These are phyloP conservation scores for Conger conger DNA, from an alignment of 2,113 vertebrate genomes.

Conservation along the genomic window DNA sequence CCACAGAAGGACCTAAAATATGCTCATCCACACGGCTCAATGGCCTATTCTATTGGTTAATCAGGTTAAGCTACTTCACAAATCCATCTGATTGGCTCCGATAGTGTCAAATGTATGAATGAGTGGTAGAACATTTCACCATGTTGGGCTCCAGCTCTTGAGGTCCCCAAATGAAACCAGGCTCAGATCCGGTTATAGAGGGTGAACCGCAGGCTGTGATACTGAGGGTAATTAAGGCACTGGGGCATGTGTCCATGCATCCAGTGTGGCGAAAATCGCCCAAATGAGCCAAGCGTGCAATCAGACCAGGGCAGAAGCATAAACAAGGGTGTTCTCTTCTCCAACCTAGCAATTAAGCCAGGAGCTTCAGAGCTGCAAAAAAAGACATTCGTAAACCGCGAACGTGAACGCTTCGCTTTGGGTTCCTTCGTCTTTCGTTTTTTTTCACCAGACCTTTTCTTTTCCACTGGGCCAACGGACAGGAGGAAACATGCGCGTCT, in stretches of 20 bases:
- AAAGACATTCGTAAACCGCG: constrained; percentile 22
- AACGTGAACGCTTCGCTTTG: not conserved
- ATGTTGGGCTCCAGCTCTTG: not conserved
- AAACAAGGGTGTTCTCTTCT: constrained; percentile 27
- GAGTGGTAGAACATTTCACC: not conserved
- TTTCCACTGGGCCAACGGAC: not conserved
- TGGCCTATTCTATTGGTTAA: not conserved
- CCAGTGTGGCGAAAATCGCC: constrained; percentile 21
- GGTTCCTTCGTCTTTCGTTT: not conserved
- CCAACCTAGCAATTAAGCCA: constrained; percentile 24
- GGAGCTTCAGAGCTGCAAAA: constrained; percentile 2
- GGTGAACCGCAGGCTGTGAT: not conserved
- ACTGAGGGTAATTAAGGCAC: constrained; percentile 4
- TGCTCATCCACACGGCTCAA: not conserved
- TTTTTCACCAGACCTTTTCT: not conserved
- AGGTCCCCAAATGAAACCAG: not conserved
- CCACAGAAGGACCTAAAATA: not conserved
- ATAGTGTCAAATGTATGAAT: not conserved
- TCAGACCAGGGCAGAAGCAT: constrained; percentile 26
- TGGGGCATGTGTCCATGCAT: constrained; percentile 21
- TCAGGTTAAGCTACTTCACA: not conserved
- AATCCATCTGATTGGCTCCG: not conserved
- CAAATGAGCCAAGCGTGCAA: constrained; percentile 26
- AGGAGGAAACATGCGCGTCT: not conserved
- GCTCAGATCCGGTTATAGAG: not conserved